These are phyloP conservation scores for cat (Felis catus) DNA, from an alignment of 2,113 vertebrate species.

Conservation along the genomic window DNA sequence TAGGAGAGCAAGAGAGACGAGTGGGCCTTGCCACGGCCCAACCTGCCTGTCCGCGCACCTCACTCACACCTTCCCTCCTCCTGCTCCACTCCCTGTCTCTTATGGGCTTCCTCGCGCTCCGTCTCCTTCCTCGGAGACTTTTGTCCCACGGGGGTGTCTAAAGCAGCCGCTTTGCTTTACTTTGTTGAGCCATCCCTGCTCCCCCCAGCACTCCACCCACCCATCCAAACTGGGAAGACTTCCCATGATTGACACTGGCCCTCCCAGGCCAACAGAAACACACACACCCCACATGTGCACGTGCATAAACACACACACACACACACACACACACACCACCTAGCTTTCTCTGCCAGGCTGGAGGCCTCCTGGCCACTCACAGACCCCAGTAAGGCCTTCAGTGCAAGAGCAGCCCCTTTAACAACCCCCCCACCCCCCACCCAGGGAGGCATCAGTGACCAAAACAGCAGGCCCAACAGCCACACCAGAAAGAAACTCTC, in stretches of 20 bases:
- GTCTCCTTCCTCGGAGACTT: background rate
- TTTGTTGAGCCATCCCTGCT: background rate
- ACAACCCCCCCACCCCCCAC: background rate
- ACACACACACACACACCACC: background rate
- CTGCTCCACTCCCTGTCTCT: background rate
- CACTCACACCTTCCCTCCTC: background rate
- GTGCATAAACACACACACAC: background rate
- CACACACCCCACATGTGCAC: no score
- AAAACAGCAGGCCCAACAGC: background rate
- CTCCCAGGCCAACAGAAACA: background rate
- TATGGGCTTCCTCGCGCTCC: fast-evolving
- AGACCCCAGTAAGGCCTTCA: background rate
- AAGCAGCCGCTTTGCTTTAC: background rate
- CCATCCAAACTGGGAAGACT: background rate
- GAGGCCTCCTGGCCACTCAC: background rate
- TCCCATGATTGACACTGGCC: background rate
- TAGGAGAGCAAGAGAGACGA: background rate
- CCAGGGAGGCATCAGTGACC: background rate
- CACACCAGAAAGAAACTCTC: background rate
- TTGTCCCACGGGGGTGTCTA: background rate
- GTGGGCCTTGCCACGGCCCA: background rate
- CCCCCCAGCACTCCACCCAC: background rate
- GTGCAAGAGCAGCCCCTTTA: background rate
- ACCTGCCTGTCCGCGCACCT: fast-evolving
- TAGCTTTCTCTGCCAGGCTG: background rate